These are phyloP conservation scores for Rhizomys pruinosus DNA, from an alignment of 2,113 vertebrate species.

Conservation along the genomic window DNA sequence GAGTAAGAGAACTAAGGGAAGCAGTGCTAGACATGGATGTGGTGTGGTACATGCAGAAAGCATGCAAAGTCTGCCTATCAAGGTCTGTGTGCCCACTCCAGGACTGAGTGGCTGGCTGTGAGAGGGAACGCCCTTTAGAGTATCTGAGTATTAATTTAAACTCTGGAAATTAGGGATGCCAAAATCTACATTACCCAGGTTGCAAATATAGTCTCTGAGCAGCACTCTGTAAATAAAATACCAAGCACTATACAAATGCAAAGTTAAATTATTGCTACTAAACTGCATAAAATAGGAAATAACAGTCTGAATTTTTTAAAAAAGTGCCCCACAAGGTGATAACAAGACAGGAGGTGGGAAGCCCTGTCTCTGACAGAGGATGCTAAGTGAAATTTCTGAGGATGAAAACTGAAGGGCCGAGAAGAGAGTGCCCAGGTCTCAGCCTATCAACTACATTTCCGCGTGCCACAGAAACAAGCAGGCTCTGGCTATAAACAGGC, in stretches of 20 bases:
- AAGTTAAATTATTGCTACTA: background rate
- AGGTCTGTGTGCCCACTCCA: background rate
- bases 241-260: background rate
- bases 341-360: background rate
- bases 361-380: background rate
- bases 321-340: background rate
- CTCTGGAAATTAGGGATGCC: background rate
- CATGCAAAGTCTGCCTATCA: accelerated
- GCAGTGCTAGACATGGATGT: accelerated
- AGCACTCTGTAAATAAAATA: background rate
- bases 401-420: background rate
- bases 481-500: background rate
- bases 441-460: background rate
- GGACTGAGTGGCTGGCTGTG: background rate
- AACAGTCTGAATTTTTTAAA: conserved; percentile 3
- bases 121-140: background rate
- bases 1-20: background rate
- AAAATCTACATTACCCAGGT: background rate
- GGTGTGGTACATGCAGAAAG: accelerated
- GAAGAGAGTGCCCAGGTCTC: background rate
- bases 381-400: background rate
- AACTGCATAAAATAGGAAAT: background rate
- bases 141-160: background rate
- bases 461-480: background rate
- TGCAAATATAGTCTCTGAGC: conserved; percentile 10